Evolutionary conservation across 1,140 invertebrate species (phyloP).

Genomic region (Sitobion miscanthi): DNA sequence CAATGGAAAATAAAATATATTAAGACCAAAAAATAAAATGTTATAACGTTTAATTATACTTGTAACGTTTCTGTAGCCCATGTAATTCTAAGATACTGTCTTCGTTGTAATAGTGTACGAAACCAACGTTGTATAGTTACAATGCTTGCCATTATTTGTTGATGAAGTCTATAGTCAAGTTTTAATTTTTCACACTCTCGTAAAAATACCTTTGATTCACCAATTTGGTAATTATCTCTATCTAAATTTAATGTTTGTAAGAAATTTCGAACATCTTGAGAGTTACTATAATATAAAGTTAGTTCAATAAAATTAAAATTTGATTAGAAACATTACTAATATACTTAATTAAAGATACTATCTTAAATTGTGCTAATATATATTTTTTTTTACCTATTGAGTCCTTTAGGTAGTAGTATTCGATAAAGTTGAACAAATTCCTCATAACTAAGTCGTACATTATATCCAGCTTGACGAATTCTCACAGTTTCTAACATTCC

Average conservation of each 20-base stretch:
- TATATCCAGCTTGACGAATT: slow-evolving; percentile 94
- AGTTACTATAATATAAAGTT: slow-evolving; percentile 67
- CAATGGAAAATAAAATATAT: slow-evolving; percentile 19
- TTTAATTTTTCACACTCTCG: slow-evolving; percentile 93
- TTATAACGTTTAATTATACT: slow-evolving; percentile 61
- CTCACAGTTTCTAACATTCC: slow-evolving; percentile 96
- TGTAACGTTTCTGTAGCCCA: slow-evolving; percentile 80
- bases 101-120: slow-evolving; percentile 77
- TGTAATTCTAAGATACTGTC: slow-evolving; percentile 77
- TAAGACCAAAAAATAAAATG: slow-evolving; percentile 1
- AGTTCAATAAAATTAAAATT: slow-evolving; percentile 11
- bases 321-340: background rate
- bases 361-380: too few species aligned
- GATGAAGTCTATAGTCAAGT: slow-evolving; percentile 88
- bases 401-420: slow-evolving; percentile 87
- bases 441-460: slow-evolving; percentile 89
- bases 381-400: slow-evolving; percentile 67
- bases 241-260: slow-evolving; percentile 81
- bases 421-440: slow-evolving; percentile 93
- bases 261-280: slow-evolving; percentile 81
- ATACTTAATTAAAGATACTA: background rate
- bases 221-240: slow-evolving; percentile 90
- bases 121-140: slow-evolving; percentile 93
- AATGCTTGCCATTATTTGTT: slow-evolving; percentile 92
- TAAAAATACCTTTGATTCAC: slow-evolving; percentile 89